Evolutionary conservation across 1,140 invertebrate genomes (phyloP), one percentile per base, ranked within the genome.

Genomic region (Dreissena polymorpha): DNA sequence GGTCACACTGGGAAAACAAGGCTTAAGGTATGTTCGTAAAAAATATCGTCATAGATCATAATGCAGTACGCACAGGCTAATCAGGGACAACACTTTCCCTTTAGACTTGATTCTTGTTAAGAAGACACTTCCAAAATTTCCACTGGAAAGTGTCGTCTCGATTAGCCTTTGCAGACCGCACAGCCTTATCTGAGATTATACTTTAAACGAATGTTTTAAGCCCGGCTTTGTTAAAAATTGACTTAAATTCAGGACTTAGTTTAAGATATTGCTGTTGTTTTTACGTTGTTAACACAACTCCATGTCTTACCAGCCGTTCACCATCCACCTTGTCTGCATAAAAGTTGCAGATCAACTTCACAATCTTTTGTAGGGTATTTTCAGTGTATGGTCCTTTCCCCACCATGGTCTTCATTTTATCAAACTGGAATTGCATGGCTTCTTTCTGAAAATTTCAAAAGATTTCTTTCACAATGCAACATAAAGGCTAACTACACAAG

Each of bases 301-400:
- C 21, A 63, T n/a, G 51, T 63, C 94, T 93, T 94, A 96, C 96
- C 93, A 98, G 92, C 94, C 96, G 95, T 64, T 94, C 92, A 65
- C 93, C 93, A 94, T 98, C 97, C 85, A 94, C 90, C 71, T 93
- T 91, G 57, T 94, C 93, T 90, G 95, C 94, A 91, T 96, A 97
- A 92, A 97, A 97, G 89, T 97, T 97, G 86, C 96, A 92, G 0
- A 92, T 79, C 70, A 89, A 87, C 10, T 65, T 63, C 0, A 88
- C 79, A 25, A 91, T 55, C 16, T 93, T 89, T 81, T 92, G 91
- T 64, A 94, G 91, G 27, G 94, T 92, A 93, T 93, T 65, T 87
- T 94, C 93, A 27, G 94, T 69, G 70, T 75, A 87, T 72, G 18
- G 69, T n/a, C 21, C 65, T 85, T 65, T 71, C 78, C 71, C 69